Evolutionary conservation across 2,797 vertebrate genomes (phyloP), one percentile per base, ranked within the genome.

Genomic region (Chelidonichthys spinosus): DNA sequence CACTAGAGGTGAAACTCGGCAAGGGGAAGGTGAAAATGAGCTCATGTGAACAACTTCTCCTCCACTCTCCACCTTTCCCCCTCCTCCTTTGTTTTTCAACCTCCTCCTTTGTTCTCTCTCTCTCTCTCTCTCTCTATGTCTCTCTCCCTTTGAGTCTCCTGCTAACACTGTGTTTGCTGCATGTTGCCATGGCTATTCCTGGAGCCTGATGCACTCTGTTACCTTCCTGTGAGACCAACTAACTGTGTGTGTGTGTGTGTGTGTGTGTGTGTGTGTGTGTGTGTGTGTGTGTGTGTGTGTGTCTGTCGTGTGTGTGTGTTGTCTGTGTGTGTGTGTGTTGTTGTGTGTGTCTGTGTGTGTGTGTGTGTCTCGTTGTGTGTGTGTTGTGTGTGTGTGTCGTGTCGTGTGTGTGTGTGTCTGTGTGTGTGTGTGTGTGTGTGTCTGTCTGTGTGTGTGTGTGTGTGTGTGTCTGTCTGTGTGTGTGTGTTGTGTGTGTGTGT

Each of bases 161-260:
- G 78, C 85, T 88, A 86, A 88, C 87, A 63, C 72, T 83, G 87
- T 65, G 87, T 88, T 90, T 90, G 85, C 89, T 90, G 91, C 89
- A 92, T 93, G 92, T 90, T 90, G 89, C 89, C 84, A 83, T 89
- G 86, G 83, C 86, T 93, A 90, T 88, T 91, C 88, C 71, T 84
- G 78, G 87, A 87, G 80, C 74, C 85, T 60, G 86, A 88, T 87
- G 87, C 85, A 86, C 87, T 90, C 85, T 69, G 82, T 81, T 87
- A 81, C 85, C 83, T 87, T 88, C 89, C 88, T 90, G 78, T 80
- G 88, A 91, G 87, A 87, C 86, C 78, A 73, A 81, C 87, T 92
- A 87, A 87, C 82, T 88, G 65, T 84, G 78, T 39, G 62, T 83
- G 76, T 44, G 59, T 6, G 6, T 11, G 54, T 79, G 59, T 56